Evolutionary conservation across 2,797 vertebrate genomes (phyloP).

Genomic region (Lutjanus argentimaculatus): DNA sequence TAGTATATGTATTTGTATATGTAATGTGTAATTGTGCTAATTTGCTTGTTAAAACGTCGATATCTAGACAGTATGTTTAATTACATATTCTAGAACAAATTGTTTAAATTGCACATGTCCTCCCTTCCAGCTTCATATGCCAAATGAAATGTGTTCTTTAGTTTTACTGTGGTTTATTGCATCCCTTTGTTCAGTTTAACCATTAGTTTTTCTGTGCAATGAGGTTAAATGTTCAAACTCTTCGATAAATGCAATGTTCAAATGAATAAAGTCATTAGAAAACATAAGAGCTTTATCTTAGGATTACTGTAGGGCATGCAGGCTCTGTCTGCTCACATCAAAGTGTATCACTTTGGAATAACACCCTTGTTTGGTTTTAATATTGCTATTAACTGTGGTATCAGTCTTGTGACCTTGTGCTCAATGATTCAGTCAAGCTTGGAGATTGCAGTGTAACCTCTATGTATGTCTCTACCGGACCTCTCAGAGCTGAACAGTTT

Average conservation of each 20-base stretch:
- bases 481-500: slow-evolving; percentile 78
- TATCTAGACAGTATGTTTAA: background rate
- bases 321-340: slow-evolving; percentile 20
- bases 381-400: slow-evolving; percentile 65
- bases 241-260: background rate
- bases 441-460: slow-evolving; percentile 71
- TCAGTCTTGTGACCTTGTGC: slow-evolving; percentile 72
- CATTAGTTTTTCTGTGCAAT: background rate
- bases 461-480: slow-evolving; percentile 58
- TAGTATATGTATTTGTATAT: background rate
- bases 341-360: slow-evolving; percentile 47
- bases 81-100: background rate
- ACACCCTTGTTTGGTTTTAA: slow-evolving; percentile 64
- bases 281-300: slow-evolving; percentile 11
- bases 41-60: background rate
- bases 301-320: background rate
- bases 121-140: background rate
- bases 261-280: background rate
- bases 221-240: background rate
- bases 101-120: background rate
- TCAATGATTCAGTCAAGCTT: slow-evolving; percentile 69
- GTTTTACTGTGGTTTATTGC: background rate
- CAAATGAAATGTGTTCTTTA: background rate
- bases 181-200: background rate
- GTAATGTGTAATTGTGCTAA: background rate